These are phyloP conservation scores for Drosophila yakuba DNA, from an alignment of 1,140 invertebrate species.

Conservation along the genomic window DNA sequence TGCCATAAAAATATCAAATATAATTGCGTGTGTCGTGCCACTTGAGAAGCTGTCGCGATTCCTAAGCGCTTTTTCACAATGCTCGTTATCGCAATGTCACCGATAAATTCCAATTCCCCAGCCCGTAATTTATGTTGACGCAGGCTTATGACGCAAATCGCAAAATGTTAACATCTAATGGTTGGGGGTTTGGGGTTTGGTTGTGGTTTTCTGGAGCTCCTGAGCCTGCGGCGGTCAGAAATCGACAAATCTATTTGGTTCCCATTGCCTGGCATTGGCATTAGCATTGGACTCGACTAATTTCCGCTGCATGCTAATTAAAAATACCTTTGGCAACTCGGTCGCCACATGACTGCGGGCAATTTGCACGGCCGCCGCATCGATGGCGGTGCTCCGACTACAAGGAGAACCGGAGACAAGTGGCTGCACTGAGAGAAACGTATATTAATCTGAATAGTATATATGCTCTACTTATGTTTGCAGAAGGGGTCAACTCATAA, in stretches of 20 bases:
- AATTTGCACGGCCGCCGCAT: constrained; percentile 59
- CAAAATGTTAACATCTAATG: constrained; percentile 40
- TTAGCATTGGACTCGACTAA: constrained; percentile 48
- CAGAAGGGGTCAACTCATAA: too few species aligned
- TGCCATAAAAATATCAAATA: constrained; percentile 75
- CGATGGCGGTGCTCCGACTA: constrained; percentile 4
- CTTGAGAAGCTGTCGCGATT: constrained; percentile 42
- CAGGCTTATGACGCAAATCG: constrained; percentile 60
- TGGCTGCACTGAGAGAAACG: constrained; percentile 21
- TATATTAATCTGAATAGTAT: too few species aligned
- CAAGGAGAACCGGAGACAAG: constrained; percentile 41
- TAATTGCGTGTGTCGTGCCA: constrained; percentile 63
- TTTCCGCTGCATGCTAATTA: constrained; percentile 78
- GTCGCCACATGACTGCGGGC: constrained; percentile 62
- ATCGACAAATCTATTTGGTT: constrained; percentile 33
- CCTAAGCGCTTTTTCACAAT: constrained; percentile 46
- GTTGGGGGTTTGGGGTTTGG: not conserved
- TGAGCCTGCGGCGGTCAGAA: constrained; percentile 2
- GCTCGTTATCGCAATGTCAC: constrained; percentile 72
- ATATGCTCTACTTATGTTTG: too few species aligned
- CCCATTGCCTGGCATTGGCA: constrained; percentile 32
- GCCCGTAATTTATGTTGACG: constrained; percentile 71
- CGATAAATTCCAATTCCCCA: constrained; percentile 66
- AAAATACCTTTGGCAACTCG: constrained; percentile 66
- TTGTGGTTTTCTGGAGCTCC: not conserved